phyloP scores from a whole-genome alignment of 2,113 vertebrate genomes.

The Centrocercus urophasianus region DNA sequence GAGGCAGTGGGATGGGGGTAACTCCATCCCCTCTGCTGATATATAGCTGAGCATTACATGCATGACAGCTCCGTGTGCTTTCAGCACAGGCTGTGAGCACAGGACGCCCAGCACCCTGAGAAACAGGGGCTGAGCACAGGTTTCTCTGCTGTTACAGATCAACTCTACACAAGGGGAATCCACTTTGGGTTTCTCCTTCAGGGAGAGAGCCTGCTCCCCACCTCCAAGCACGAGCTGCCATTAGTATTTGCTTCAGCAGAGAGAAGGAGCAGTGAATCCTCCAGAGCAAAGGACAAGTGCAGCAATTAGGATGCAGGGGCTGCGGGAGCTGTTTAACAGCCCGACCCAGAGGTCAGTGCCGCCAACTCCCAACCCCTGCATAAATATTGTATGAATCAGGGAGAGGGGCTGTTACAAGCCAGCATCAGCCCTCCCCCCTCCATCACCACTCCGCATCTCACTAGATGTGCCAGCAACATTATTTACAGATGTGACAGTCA shows the following conservation, averaged over 20 bases:
- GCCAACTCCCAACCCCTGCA: slow-evolving; percentile 84
- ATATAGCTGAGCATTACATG: neutral
- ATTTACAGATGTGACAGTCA: slow-evolving; percentile 77
- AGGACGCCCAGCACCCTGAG: accelerated
- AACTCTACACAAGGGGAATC: slow-evolving; percentile 41
- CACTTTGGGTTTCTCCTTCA: slow-evolving; percentile 39
- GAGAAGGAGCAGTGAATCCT: slow-evolving; percentile 77
- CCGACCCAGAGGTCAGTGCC: slow-evolving; percentile 85
- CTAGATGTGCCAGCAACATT: slow-evolving; percentile 70
- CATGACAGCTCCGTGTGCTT: neutral
- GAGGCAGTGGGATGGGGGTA: neutral
- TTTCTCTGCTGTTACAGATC: neutral
- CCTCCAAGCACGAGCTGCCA: slow-evolving; percentile 73
- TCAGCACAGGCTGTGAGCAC: neutral
- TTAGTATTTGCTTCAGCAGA: slow-evolving; percentile 74
- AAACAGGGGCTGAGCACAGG: neutral
- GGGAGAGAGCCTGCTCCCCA: slow-evolving; percentile 37
- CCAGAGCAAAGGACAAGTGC: slow-evolving; percentile 85
- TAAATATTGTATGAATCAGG: slow-evolving; percentile 89
- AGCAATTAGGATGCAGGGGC: slow-evolving; percentile 86
- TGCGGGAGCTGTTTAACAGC: slow-evolving; percentile 89
- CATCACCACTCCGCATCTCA: slow-evolving; percentile 65
- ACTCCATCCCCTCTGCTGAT: neutral
- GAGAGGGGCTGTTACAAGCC: slow-evolving; percentile 62
- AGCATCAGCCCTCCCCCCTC: slow-evolving; percentile 54